Conservation (phyloP, 2,113 vertebrate genomes). For the Phylloscopus trochilus region DNA sequence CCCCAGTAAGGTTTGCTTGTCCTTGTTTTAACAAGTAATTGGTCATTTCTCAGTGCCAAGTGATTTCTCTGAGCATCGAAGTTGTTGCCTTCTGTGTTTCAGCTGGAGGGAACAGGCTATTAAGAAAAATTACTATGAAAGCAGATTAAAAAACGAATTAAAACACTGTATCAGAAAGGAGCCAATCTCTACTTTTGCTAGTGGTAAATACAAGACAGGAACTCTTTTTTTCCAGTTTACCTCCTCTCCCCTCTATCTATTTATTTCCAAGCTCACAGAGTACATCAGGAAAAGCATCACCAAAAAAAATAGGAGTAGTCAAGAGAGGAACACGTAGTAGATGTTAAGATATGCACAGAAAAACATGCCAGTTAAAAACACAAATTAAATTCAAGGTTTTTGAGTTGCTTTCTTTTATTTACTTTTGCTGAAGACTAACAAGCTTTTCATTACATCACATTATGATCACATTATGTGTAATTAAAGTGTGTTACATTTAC, state of each 20-base stretch:
- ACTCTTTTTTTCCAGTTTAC: background rate
- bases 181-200: background rate
- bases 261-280: background rate
- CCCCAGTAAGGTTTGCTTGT: background rate
- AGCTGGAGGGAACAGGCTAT: background rate
- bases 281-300: background rate
- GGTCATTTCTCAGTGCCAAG: background rate
- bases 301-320: background rate
- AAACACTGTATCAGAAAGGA: background rate
- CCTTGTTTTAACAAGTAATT: background rate
- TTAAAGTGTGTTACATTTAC: background rate
- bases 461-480: background rate
- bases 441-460: constrained; percentile 19
- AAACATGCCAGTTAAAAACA: background rate
- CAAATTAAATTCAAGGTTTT: background rate
- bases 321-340: background rate
- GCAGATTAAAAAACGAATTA: background rate
- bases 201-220: background rate
- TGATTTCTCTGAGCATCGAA: background rate
- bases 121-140: background rate
- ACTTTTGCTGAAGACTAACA: constrained; percentile 2
- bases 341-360: constrained; percentile 15
- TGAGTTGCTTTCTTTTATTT: constrained; percentile 8
- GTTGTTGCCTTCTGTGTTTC: background rate
- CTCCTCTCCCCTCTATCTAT: background rate